Evolutionary conservation across 1,140 invertebrate genomes (phyloP).

Genomic region (Drosophila micromelanica): DNA sequence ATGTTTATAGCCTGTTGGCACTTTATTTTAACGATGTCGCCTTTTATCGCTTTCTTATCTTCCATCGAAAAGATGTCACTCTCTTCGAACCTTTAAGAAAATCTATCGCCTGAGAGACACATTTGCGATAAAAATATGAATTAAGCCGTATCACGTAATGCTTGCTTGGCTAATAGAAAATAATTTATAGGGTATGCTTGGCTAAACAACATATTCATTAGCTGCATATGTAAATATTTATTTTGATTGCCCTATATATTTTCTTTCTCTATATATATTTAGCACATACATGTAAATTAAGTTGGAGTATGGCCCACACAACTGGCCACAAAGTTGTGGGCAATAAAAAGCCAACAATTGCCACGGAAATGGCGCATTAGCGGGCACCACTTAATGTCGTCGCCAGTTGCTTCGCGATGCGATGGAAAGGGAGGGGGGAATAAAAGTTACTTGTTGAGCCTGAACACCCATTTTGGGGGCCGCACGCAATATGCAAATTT

Average conservation of each 20-base stretch:
- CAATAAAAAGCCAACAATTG: constrained; percentile 67
- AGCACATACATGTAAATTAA: constrained; percentile 14
- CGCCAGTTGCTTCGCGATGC: constrained; percentile 8
- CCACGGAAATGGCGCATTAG: constrained; percentile 80
- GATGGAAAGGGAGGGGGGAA: background rate
- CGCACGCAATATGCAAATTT: constrained; percentile 81
- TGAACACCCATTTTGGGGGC: constrained; percentile 32
- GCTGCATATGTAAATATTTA: constrained; percentile 17
- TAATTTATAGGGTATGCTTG: background rate
- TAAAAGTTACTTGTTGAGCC: constrained; percentile 64
- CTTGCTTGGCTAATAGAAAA: no score
- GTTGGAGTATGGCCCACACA: constrained; percentile 34
- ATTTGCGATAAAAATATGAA: background rate
- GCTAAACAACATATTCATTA: constrained; percentile 37
- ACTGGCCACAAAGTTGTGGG: constrained; percentile 25
- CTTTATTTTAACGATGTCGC: background rate
- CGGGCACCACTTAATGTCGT: constrained; percentile 71
- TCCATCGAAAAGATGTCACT: background rate
- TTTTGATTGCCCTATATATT: no score
- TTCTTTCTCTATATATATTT: constrained; percentile 8
- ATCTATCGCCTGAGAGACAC: background rate
- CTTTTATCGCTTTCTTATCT: constrained; percentile 3
- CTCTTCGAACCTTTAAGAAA: background rate
- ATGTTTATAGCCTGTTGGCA: background rate
- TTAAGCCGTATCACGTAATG: no score